Base-by-base conservation (phyloP, 1,140 invertebrate genomes). In the Neelides sp. region DNA sequence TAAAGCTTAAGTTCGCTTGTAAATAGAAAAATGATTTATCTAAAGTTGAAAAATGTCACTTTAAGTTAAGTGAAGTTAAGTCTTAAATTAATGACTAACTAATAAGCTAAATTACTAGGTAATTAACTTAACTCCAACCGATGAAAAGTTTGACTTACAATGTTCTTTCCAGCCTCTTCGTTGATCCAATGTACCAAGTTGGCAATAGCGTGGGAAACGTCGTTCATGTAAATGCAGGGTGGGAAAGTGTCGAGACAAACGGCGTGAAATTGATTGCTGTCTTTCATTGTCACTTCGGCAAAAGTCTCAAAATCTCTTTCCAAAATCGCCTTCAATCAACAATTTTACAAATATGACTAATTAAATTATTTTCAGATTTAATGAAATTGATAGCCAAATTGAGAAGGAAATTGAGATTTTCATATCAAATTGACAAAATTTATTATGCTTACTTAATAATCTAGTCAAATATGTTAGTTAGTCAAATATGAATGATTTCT, bases 241-340 rank as follows among this genome's bases (percentile, higher is more conserved):
- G 96, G 96, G 74, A 79, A 94, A 0, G 93, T 90, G 66, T 98
- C 95, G 37, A 92, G 65, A 62, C 87, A 92, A 26, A 91, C 76
- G 2, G 93, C 90, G 74, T 99, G 96, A 62, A 98, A 81, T 67
- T 96, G 87, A 76, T 99, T 98, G 44, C 91, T 96, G 63, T 99
- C 96, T 68, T 80, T 80, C 85, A 98, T 98, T 15, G 92, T 96
- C 7, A 97, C 73, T 67, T 88, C 78, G 24, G 88, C 92, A 76
- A 98, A 95, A 42, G 67, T 75, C 30, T 76, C 56, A 68, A 98
- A 99, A 71, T 98, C 75, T 64, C 75, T 83, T 0, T 77, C 61
- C 26, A 71, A 46, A 44, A 98, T 94, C 7, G 93, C 88, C 62
- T 75, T 48, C 5, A 55, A 47, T 0, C 17, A 34, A 12, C 32